Evolutionary conservation across 2,797 vertebrate genomes (phyloP).

Genomic region (Danio kyathit): DNA sequence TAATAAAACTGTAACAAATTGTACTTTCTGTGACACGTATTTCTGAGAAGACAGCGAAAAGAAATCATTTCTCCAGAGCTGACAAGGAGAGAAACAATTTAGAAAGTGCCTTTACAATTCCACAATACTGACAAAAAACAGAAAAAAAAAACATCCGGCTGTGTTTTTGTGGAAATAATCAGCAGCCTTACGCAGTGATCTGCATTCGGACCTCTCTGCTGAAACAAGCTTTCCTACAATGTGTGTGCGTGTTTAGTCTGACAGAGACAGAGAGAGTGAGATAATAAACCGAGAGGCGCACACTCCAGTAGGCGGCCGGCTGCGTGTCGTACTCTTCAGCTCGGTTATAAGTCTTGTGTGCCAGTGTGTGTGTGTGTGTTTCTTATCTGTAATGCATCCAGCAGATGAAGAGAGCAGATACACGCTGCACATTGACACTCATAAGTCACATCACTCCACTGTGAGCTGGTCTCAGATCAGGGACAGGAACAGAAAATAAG

Average conservation of each 20-base stretch:
- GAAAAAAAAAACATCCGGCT: too few relatives aligned
- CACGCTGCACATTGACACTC: not conserved
- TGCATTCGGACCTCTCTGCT: conserved; percentile 24
- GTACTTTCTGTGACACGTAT: not conserved
- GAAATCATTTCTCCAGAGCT: not conserved
- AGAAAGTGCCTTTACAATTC: not conserved
- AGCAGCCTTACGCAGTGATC: not conserved
- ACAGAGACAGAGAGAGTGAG: conserved; percentile 17
- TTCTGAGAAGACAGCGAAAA: not conserved
- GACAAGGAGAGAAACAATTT: not conserved
- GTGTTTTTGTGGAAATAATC: conserved; percentile 18
- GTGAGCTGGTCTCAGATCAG: not conserved
- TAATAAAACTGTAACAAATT: not conserved
- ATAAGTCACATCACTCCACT: conserved; percentile 30
- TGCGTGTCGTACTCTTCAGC: not conserved
- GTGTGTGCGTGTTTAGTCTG: conserved; percentile 13
- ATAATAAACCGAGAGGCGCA: conserved; percentile 25
- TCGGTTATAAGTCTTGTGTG: not conserved
- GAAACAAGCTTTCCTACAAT: conserved; percentile 31
- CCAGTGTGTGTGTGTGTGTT: not conserved
- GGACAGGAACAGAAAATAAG: conserved; percentile 8
- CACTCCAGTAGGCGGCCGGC: not conserved
- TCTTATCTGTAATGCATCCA: conserved; percentile 35
- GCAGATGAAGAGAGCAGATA: conserved; percentile 37
- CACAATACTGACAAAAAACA: not conserved